Conservation (phyloP, 2,797 vertebrate species). For the Oryzias sinensis region DNA sequence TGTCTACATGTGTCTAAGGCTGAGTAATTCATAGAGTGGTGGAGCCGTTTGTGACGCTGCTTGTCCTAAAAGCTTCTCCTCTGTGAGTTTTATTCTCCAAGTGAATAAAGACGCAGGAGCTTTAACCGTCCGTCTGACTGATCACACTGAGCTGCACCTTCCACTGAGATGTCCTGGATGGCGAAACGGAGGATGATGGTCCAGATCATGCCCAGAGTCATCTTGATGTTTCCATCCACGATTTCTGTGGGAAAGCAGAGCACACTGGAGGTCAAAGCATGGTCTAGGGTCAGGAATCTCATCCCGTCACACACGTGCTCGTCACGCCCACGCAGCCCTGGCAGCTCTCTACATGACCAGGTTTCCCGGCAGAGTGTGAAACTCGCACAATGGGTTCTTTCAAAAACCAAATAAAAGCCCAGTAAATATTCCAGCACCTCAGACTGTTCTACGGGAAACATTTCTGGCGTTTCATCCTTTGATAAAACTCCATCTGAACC, state of each 20-base stretch:
- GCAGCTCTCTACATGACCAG: constrained; percentile 4
- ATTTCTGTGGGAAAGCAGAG: constrained; percentile 78
- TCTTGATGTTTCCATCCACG: constrained; percentile 91
- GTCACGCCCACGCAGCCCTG: constrained; percentile 27
- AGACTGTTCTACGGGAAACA: not conserved
- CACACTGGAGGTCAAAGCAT: not conserved
- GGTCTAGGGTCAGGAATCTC: not conserved
- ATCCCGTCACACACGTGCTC: constrained; percentile 26
- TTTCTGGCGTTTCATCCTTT: not conserved
- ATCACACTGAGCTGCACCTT: constrained; percentile 71
- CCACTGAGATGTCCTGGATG: constrained; percentile 96
- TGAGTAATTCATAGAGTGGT: no score
- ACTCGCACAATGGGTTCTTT: constrained; percentile 8
- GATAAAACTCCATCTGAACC: not conserved
- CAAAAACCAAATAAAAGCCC: not conserved
- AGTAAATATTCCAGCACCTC: not conserved
- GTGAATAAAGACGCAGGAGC: not conserved
- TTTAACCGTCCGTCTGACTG: not conserved
- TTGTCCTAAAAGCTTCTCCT: not conserved
- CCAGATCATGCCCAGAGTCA: constrained; percentile 89
- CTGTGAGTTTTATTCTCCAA: not conserved
- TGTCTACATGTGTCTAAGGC: no score
- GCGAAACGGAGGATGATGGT: constrained; percentile 95
- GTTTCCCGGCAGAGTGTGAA: constrained; percentile 2
- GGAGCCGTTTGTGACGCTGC: no score